These are phyloP conservation scores for Heptranchias perlo DNA, from an alignment of 2,113 vertebrate species.

Conservation along the genomic window DNA sequence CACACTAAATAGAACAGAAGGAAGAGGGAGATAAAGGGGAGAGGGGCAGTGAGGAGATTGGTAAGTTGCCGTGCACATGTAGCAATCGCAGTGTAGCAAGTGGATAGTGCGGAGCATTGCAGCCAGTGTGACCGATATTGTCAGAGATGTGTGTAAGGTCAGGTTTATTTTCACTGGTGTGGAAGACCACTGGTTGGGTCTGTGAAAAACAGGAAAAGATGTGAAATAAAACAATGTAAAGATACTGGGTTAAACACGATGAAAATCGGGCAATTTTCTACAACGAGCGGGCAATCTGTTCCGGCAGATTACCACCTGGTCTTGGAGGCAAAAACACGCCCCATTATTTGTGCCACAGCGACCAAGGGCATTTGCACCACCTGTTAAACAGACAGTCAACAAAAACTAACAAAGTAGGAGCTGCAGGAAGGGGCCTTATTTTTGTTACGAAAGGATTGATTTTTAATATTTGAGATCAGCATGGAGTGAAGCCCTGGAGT, in stretches of 20 bases:
- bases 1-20: too few species aligned
- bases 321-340: too few species aligned
- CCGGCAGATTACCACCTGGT: too few species aligned
- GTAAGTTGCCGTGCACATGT: neutral
- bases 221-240: neutral
- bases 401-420: neutral
- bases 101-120: too few species aligned
- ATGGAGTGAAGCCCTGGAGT: neutral
- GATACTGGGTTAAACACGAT: neutral
- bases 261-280: neutral
- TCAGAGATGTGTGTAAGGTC: neutral
- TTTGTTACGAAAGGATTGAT: neutral
- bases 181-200: too few species aligned
- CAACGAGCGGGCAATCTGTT: too few species aligned
- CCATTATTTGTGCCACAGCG: neutral
- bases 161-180: neutral
- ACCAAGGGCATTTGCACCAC: neutral
- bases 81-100: too few species aligned
- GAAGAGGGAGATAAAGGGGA: too few species aligned
- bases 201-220: neutral
- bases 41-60: neutral
- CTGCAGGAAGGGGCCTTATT: neutral
- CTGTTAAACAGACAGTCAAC: neutral
- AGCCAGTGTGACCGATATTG: neutral
- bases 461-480: neutral